Evolutionary conservation across 2,797 vertebrate genomes (phyloP).

Genomic region (Poecilia velifera): DNA sequence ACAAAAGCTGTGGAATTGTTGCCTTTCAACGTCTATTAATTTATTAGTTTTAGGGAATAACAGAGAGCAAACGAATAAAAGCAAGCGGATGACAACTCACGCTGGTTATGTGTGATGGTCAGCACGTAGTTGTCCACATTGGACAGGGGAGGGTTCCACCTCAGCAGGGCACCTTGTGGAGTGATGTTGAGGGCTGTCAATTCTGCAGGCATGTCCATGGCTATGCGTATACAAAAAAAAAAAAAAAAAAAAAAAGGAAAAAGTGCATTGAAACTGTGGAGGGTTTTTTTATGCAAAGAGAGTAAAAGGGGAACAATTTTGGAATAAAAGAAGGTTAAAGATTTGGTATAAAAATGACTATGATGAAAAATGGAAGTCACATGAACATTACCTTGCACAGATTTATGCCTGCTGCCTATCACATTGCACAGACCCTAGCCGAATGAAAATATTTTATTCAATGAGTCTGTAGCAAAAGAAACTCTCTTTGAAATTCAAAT

Average conservation of each 20-base stretch:
- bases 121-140: constrained; percentile 92
- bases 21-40: not conserved
- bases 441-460: not conserved
- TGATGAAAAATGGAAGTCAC: not conserved
- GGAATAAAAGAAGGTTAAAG: not conserved
- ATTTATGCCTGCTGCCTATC: not conserved
- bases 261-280: not conserved
- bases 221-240: constrained; percentile 67
- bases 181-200: constrained; percentile 90
- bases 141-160: constrained; percentile 88
- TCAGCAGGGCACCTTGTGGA: constrained; percentile 89
- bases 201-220: constrained; percentile 91
- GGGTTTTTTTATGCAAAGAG: not conserved
- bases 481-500: constrained; percentile 58
- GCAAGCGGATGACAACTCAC: constrained; percentile 66
- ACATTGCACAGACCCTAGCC: not conserved
- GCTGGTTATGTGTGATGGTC: constrained; percentile 85
- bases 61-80: not conserved
- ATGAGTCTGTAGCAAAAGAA: constrained; percentile 16
- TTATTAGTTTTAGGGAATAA: not conserved
- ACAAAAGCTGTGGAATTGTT: not conserved
- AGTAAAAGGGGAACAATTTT: not conserved
- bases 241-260: not conserved
- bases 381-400: not conserved
- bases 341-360: not conserved